These are phyloP conservation scores for Nymphalis polychloros DNA, from an alignment of 2,888 invertebrate species.

Conservation along the genomic window DNA sequence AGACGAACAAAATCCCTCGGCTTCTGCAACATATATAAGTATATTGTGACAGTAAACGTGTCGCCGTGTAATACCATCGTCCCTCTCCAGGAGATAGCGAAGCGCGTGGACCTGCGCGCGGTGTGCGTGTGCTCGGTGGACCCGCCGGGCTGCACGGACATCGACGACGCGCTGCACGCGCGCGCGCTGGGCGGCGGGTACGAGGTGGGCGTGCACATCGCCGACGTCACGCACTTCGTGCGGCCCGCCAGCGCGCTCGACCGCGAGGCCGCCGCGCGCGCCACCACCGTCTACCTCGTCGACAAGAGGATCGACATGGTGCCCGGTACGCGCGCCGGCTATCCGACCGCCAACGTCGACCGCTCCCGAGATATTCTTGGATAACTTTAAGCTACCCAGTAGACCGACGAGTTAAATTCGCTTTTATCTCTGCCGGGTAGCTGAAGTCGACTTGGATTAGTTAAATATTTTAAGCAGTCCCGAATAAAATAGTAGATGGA, in stretches of 20 bases:
- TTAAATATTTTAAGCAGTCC: too few relatives aligned
- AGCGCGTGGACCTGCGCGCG: constrained; percentile 91
- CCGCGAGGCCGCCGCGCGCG: constrained; percentile 94
- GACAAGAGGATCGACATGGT: constrained; percentile 96
- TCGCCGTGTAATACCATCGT: not conserved
- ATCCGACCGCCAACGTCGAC: not conserved
- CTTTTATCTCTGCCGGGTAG: too few relatives aligned
- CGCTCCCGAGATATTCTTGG: too few relatives aligned
- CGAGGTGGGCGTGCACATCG: constrained; percentile 97
- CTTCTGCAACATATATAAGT: too few relatives aligned
- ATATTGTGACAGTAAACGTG: too few relatives aligned
- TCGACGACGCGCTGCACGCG: constrained; percentile 98
- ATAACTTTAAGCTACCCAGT: too few relatives aligned
- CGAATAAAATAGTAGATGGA: too few relatives aligned
- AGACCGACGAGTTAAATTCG: too few relatives aligned
- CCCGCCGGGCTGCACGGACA: constrained; percentile 99
- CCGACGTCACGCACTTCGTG: constrained; percentile 99
- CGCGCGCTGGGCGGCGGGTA: constrained; percentile 57
- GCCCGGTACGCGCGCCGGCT: constrained; percentile 62
- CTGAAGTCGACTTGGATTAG: too few relatives aligned
- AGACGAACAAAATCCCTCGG: too few relatives aligned
- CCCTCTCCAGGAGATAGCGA: constrained; percentile 84
- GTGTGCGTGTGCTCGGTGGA: constrained; percentile 96
- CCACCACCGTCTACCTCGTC: constrained; percentile 98
- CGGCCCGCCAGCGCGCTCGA: constrained; percentile 96